Percentiles rank a stretch among this genome's conserved stretches.
Evolutionary conservation across 2,113 vertebrate genomes (phyloP).

Genomic region (Diglossa brunneiventris): DNA sequence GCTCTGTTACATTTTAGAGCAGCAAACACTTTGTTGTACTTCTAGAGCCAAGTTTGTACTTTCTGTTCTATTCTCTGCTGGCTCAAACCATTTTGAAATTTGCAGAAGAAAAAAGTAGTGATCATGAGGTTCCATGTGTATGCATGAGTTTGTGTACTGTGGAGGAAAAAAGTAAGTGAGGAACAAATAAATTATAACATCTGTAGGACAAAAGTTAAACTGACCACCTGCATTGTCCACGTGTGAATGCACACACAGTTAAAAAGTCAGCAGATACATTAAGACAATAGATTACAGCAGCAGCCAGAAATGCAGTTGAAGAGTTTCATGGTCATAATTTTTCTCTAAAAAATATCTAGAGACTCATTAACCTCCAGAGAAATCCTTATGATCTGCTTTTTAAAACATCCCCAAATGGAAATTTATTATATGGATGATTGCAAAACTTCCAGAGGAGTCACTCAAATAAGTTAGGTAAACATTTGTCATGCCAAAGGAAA

Average conservation of each 20-base stretch:
- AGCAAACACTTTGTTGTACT: background rate
- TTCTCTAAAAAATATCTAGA: background rate
- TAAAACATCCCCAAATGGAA: background rate
- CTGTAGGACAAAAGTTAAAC: background rate
- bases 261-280: background rate
- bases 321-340: background rate
- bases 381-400: background rate
- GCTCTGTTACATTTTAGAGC: background rate
- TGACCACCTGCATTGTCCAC: background rate
- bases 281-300: background rate
- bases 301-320: background rate
- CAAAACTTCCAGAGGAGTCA: background rate
- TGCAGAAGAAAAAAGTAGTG: background rate
- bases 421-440: background rate
- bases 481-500: background rate
- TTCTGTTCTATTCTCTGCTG: background rate
- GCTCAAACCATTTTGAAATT: background rate
- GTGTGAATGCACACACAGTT: background rate
- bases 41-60: background rate
- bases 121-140: background rate
- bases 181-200: background rate
- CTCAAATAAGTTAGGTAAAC: background rate
- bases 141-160: background rate
- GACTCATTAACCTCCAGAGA: background rate
- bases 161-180: background rate